Conservation (phyloP, 2,888 invertebrate species). For the Mesorhabditis belari region DNA sequence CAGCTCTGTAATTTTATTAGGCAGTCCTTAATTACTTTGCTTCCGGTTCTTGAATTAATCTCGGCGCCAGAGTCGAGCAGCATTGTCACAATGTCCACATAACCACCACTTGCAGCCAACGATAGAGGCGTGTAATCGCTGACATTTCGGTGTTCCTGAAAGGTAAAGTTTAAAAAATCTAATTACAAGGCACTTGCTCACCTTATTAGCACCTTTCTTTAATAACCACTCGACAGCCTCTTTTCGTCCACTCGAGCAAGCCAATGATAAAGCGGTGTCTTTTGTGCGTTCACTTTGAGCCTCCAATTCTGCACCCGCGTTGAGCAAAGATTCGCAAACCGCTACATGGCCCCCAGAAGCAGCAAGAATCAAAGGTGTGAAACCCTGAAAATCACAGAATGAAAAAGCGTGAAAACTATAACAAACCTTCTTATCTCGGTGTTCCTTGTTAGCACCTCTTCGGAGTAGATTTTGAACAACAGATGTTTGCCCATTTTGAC, state of each 20-base stretch:
- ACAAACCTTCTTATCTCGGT: slow-evolving; percentile 75
- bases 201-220: slow-evolving; percentile 80
- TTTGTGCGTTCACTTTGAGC: slow-evolving; percentile 98
- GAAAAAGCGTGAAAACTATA: not conserved
- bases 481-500: slow-evolving; percentile 75
- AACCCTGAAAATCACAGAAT: slow-evolving; percentile 62
- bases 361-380: slow-evolving; percentile 90
- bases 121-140: slow-evolving; percentile 99
- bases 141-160: slow-evolving; percentile 77
- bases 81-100: slow-evolving; percentile 92
- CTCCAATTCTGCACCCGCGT: slow-evolving; percentile 91
- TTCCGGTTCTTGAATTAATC: slow-evolving; percentile 73
- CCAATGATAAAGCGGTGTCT: slow-evolving; percentile 83
- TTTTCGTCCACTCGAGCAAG: slow-evolving; percentile 92
- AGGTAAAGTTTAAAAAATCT: not conserved
- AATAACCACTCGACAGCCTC: slow-evolving; percentile 88
- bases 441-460: slow-evolving; percentile 91
- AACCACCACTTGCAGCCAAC: slow-evolving; percentile 89
- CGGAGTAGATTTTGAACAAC: slow-evolving; percentile 82
- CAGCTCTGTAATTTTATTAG: slow-evolving; percentile 8
- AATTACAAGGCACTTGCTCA: not conserved
- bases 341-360: slow-evolving; percentile 88
- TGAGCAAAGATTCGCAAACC: slow-evolving; percentile 83
- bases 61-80: slow-evolving; percentile 88
- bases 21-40: slow-evolving; percentile 24